Conservation (phyloP, 2,113 vertebrate genomes). For the Trochalopteron elliotii region DNA sequence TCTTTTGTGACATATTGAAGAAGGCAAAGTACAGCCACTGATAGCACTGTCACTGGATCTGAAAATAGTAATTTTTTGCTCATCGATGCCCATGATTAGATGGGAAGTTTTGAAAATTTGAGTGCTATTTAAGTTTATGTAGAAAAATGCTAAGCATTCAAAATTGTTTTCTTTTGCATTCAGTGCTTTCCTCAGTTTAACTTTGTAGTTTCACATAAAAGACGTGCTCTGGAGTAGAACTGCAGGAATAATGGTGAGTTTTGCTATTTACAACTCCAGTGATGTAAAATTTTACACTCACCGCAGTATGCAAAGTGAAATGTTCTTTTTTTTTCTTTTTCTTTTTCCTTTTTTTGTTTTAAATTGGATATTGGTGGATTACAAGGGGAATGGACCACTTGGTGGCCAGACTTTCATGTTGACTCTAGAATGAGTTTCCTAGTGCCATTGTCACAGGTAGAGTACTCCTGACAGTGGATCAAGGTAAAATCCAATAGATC, state of each 20-base stretch:
- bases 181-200: background rate
- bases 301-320: background rate
- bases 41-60: background rate
- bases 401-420: background rate
- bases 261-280: background rate
- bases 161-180: background rate
- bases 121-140: background rate
- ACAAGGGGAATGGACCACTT: background rate
- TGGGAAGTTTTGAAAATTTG: background rate
- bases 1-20: background rate
- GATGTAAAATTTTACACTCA: background rate
- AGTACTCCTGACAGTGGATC: background rate
- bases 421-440: background rate
- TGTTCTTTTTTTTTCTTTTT: accelerated
- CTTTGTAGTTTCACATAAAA: background rate
- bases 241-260: background rate
- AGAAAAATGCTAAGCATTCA: background rate
- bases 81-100: background rate
- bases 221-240: background rate
- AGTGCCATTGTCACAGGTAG: background rate
- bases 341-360: background rate
- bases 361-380: background rate
- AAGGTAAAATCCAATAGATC: background rate
- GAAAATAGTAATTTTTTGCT: background rate
- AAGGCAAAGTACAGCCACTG: background rate